Conservation (phyloP, 2,888 invertebrate genomes). For the Drymonia ruficornis region DNA sequence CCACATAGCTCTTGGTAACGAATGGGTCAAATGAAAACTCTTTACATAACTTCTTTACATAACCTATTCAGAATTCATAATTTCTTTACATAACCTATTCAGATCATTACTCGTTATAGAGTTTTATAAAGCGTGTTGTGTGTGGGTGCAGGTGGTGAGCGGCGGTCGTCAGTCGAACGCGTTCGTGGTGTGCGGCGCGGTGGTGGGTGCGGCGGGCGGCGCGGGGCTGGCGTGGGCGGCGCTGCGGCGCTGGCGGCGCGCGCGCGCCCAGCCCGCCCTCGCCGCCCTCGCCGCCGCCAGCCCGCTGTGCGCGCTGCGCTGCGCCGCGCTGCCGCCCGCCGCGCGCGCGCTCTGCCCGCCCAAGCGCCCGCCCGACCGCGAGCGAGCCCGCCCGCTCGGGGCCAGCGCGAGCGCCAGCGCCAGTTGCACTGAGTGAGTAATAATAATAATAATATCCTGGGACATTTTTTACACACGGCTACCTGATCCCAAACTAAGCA, state of each 20-base stretch:
- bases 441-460: no score
- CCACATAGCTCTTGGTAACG: no score
- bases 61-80: no score
- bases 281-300: slow-evolving; percentile 38
- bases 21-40: no score
- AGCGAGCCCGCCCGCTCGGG: slow-evolving; percentile 30
- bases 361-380: slow-evolving; percentile 24
- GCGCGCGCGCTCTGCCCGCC: slow-evolving; percentile 24
- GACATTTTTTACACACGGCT: no score
- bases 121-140: no score
- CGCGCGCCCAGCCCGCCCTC: slow-evolving; percentile 36
- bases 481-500: no score
- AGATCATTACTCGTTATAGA: no score
- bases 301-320: slow-evolving; percentile 33
- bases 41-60: no score
- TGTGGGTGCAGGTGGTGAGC: slow-evolving; percentile 28
- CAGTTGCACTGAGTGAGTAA: slow-evolving; percentile 71
- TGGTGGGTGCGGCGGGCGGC: slow-evolving; percentile 53
- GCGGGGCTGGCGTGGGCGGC: slow-evolving; percentile 52
- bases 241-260: slow-evolving; percentile 49
- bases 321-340: slow-evolving; percentile 32
- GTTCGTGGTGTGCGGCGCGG: slow-evolving; percentile 55
- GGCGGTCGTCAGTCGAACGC: slow-evolving; percentile 46
- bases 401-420: no score
- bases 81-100: no score